These are phyloP conservation scores for Lytechinus pictus DNA, from an alignment of 35 echinoderm and acorn worm species.

Conservation along the genomic window DNA sequence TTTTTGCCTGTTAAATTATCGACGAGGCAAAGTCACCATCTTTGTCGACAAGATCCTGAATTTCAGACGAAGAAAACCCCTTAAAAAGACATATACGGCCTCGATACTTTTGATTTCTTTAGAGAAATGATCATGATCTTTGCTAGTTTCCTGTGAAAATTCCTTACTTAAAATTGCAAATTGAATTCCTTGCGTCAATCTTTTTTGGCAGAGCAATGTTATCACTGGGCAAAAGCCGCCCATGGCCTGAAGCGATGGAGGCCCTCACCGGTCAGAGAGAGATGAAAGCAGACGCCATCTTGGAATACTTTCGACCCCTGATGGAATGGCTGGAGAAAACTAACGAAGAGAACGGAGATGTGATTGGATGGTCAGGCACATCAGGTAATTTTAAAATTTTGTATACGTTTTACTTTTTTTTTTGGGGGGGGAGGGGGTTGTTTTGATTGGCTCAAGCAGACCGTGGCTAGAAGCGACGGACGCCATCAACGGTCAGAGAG, in stretches of 20 bases:
- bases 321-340: slow-evolving; percentile 71
- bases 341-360: slow-evolving; percentile 73
- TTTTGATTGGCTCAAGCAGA: slow-evolving; percentile 61
- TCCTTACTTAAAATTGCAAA: too few relatives aligned
- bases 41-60: too few relatives aligned
- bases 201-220: slow-evolving; percentile 70
- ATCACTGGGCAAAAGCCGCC: slow-evolving; percentile 77
- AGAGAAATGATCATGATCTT: too few relatives aligned
- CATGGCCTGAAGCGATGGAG: slow-evolving; percentile 97
- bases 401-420: background rate
- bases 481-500: slow-evolving; percentile 78
- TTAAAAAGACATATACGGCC: too few relatives aligned
- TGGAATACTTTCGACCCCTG: slow-evolving; percentile 83
- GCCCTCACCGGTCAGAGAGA: slow-evolving; percentile 80
- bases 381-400: background rate
- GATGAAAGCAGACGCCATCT: slow-evolving; percentile 81
- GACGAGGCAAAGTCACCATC: too few relatives aligned
- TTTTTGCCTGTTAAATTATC: too few relatives aligned
- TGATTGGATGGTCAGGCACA: slow-evolving; percentile 69
- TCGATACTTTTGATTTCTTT: too few relatives aligned
- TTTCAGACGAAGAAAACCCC: too few relatives aligned
- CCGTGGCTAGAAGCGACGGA: slow-evolving; percentile 97
- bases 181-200: background rate
- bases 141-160: too few relatives aligned
- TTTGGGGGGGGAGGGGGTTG: background rate